phyloP scores from a whole-genome alignment of 30 jellyfish, hydroid and myxozoan species.

The Turritopsis rubra region DNA sequence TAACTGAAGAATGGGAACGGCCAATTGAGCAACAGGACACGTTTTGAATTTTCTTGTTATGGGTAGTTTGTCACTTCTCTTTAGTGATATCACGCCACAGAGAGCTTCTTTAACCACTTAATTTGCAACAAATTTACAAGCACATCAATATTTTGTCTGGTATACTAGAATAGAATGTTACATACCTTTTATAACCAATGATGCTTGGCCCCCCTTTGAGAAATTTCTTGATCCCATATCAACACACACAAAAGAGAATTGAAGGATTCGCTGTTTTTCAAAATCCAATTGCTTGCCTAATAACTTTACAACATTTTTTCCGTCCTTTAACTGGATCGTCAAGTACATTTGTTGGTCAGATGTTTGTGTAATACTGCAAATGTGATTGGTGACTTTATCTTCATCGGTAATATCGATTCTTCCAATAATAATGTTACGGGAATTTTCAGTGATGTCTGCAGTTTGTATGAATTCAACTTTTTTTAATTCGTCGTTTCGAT shows the following conservation, averaged over 20 bases:
- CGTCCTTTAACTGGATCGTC: neutral
- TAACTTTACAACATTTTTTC: neutral
- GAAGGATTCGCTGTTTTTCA: neutral
- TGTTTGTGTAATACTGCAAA: neutral
- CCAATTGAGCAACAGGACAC: no score
- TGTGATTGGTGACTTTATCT: neutral
- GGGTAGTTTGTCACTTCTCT: no score
- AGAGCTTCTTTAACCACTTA: no score
- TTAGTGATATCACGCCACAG: no score
- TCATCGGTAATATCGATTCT: neutral
- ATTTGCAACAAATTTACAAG: no score
- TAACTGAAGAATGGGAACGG: no score
- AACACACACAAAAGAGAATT: neutral
- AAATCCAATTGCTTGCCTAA: neutral
- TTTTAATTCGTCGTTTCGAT: neutral
- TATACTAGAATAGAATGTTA: neutral
- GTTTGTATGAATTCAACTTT: neutral
- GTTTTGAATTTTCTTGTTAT: no score
- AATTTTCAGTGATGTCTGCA: neutral
- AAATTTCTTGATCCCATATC: neutral
- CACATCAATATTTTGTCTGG: neutral
- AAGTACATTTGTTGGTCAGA: neutral
- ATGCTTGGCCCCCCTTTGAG: neutral
- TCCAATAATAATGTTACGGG: neutral
- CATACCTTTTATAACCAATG: neutral